phyloP scores from a whole-genome alignment of 1,140 invertebrate genomes.

The Wiebesia pumilae region DNA sequence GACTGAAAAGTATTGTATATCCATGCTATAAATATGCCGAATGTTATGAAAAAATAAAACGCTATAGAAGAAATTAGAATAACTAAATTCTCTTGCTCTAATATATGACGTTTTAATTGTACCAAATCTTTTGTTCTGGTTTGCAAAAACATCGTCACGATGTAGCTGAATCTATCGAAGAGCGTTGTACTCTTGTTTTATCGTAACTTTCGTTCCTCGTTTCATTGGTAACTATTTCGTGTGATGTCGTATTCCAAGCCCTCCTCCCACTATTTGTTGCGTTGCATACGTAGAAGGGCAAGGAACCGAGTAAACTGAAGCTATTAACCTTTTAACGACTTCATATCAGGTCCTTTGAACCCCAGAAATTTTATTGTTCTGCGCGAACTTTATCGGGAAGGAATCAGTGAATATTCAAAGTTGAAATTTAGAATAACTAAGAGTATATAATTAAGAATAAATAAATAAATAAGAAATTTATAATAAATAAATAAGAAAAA shows the following conservation, averaged over 20 bases:
- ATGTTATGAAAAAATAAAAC: no score
- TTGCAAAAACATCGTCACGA: background rate
- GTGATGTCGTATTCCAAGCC: background rate
- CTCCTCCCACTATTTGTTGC: background rate
- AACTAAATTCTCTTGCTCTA: no score
- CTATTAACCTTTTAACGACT: slow-evolving; percentile 44
- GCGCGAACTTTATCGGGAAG: background rate
- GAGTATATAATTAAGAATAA: no score
- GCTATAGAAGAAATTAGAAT: no score
- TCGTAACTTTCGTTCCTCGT: no score
- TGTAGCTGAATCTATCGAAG: no score
- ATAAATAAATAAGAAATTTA: no score
- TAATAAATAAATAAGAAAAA: no score
- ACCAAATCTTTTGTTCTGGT: background rate
- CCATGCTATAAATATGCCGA: no score
- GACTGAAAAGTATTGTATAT: no score
- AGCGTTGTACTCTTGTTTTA: no score
- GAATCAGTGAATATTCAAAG: slow-evolving; percentile 16
- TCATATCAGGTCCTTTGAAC: slow-evolving; percentile 21
- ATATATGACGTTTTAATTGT: background rate
- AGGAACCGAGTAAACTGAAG: slow-evolving; percentile 43
- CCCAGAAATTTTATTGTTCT: slow-evolving; percentile 14
- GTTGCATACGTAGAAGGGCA: slow-evolving; percentile 30
- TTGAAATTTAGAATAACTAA: no score
- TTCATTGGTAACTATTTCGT: background rate